Evolutionary conservation across 1,140 invertebrate genomes (phyloP), one percentile per base, ranked within the genome.

Genomic region (Aphelenchoides fujianensis): DNA sequence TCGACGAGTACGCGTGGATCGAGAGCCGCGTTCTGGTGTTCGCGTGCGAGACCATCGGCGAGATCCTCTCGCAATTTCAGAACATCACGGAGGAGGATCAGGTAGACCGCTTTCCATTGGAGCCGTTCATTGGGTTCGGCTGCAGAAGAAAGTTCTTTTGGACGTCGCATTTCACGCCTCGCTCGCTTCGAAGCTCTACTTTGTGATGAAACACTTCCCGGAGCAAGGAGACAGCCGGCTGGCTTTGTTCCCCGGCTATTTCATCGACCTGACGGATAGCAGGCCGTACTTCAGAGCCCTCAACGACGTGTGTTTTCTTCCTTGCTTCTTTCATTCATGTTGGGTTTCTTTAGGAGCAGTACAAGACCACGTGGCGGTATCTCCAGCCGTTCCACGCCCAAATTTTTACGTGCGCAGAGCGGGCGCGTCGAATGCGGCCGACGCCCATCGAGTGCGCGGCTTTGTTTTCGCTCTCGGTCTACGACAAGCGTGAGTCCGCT

Each of bases 381-480:
- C 28, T 59, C 34, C 27, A 19, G 7, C 55, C 55, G 19, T 59
- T 59, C 19, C 34, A 7, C 23, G 27, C 28, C 12, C 55, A 32
- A 5, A 59, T 59, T 59, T 59, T 59, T 59, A 5, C 12, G 7
- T 59, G 55, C 55, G 55, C 55, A 7, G 55, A 59, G 34, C 5
- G 55, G 7, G 5, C 5, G 7, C 55, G 55, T 7, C 55, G 55
- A 19, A 7, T 23, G 28, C 5, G 55, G 34, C 55, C 55, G 5
- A 59, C 55, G 7, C 23, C 55, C 34, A 32, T 59, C 7, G 55
- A 59, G 34, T 59, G 55, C 34, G 55, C 55, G 5, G 55, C 55
- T 5, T 23, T 59, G 55, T 59, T 59, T 19, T 5, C 34, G 5
- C 34, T 59, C 27, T 5, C 55, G 34, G 34, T 59, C 34, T 59